Percentiles rank a stretch among this genome's conserved stretches.
Conservation (phyloP, 1,140 invertebrate species). For the Drosophila hydei region DNA sequence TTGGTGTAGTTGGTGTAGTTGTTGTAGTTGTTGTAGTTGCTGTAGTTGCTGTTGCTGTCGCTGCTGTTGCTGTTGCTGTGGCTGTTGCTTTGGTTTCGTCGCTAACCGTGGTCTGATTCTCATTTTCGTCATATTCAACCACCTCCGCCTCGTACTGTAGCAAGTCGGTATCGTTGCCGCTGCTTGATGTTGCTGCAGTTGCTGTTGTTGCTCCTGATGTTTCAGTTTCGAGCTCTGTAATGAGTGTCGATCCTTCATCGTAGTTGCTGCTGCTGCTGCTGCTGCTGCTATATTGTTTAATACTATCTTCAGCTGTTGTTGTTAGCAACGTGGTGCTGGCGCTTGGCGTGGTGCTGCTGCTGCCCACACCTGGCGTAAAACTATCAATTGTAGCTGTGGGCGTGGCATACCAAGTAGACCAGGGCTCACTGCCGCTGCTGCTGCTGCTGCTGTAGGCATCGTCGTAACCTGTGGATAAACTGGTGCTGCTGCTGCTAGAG, state of each 20-base stretch:
- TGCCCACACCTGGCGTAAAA: conserved; percentile 41
- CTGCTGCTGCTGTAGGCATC: conserved; percentile 44
- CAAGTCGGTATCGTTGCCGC: conserved; percentile 53
- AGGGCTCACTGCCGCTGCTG: conserved; percentile 58
- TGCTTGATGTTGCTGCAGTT: conserved; percentile 25
- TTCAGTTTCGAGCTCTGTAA: conserved; percentile 62
- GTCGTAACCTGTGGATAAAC: conserved; percentile 37
- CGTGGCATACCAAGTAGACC: conserved; percentile 60
- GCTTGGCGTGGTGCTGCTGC: conserved; percentile 42
- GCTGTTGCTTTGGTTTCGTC: conserved; percentile 75
- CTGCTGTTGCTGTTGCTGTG: conserved; percentile 42
- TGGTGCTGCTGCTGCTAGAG: conserved; percentile 38
- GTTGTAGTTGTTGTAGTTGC: conserved; percentile 15
- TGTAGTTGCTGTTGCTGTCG: conserved; percentile 22
- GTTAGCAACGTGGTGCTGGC: conserved; percentile 43
- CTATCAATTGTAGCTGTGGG: conserved; percentile 59
- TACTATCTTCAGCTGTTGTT: conserved; percentile 72
- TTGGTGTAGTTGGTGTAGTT: conserved; percentile 17
- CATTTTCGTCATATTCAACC: conserved; percentile 49
- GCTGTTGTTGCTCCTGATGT: conserved; percentile 41
- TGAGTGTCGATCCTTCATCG: conserved; percentile 63
- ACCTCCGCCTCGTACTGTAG: conserved; percentile 65
- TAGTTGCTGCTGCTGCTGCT: conserved; percentile 56
- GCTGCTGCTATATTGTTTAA: conserved; percentile 51
- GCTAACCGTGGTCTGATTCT: conserved; percentile 39